Evolutionary conservation across 2,888 invertebrate genomes (phyloP), one percentile per base, ranked within the genome.

Genomic region (Drosophila meridiana): DNA sequence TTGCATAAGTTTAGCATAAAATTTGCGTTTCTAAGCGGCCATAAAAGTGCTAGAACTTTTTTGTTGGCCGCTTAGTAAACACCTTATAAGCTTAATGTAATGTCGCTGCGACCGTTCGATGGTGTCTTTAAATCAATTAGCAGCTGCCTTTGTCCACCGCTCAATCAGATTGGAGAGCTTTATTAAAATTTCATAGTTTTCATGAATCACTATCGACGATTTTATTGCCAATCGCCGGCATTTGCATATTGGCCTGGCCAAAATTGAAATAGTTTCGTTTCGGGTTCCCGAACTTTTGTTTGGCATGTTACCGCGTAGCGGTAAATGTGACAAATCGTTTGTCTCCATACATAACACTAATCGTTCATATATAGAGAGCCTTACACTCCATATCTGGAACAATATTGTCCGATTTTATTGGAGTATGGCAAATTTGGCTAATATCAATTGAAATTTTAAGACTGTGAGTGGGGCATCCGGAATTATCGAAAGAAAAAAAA

Each of bases 51-150:
- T 80, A 80, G 9, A 66, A 57, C 43, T 60, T 63, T 47, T 62
- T 42, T 58, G 32, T 34, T 38, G 42, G 56, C 32, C 28, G 72
- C 69, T 73, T 70, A 58, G 78, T 86, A 86, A 89, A 84, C 85
- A 89, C 85, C 89, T 89, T 85, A 89, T 85, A 85, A 89, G 89
- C 85, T 77, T 87, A 87, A 85, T 85, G 84, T 83, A 87, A 83
- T 78, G 69, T 68, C 61, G 67, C 61, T 56, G 45, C 61, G 63
- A 63, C 69, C 75, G 67, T 75, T 78, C 57, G 73, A 64, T 70
- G 79, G 79, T 72, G 86, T 66, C 75, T 83, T 69, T 89, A 89
- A 89, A 89, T 89, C 85, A 85, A 85, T 85, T 85, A 89, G 80
- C 69, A 64, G 34, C 60, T 47, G 56, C 69, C 63, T 78, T 60